Evolutionary conservation across 2,888 invertebrate species (phyloP), one percentile per base, ranked within the genome.

Genomic region (Pteria penguin): DNA sequence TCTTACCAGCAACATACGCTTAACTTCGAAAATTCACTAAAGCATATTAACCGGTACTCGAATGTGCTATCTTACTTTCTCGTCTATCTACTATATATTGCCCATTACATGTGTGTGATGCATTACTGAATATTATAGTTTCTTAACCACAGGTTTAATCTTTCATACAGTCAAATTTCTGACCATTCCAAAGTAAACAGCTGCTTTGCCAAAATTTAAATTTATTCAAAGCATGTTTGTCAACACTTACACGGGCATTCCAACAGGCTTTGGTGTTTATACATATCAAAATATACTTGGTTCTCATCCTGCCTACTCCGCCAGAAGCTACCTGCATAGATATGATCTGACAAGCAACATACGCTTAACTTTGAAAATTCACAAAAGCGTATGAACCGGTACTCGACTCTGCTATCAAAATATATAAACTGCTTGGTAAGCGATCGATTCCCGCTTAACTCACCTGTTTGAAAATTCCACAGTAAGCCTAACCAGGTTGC

Each of bases 401-500:
- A n/a, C n/a, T n/a, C n/a, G n/a, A 36, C 52, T 29, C 2, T 32
- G 29, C 4, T 4, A n/a, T 45, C 8, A 32, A 76, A 18, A 2
- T n/a, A 36, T 32, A 18, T 24, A 65, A 18, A n/a, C 55, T 31
- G 24, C n/a, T 60, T 24, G 32, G 33, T 18, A 70, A n/a, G 14
- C 65, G 63, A 4, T 32, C 0, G 11, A 61, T 63, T 58, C 71
- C 66, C 8, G 57, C 45, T 18, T 60, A 27, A 4, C 24, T 69
- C 26, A 14, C 65, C 75, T 36, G 22, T 32, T n/a, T 26, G 26
- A 60, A 69, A 61, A 61, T 72, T 33, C 78, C 78, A 78, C 11
- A 22, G 3, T n/a, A 62, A 58, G n/a, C 78, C 72, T 33, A 72
- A 36, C 73, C 79, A 79, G 27, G 32, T n/a, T 5, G 63, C 52